Evolutionary conservation across 1,140 invertebrate genomes (phyloP), one percentile per base, ranked within the genome.

Genomic region (Solenopsis fugax): DNA sequence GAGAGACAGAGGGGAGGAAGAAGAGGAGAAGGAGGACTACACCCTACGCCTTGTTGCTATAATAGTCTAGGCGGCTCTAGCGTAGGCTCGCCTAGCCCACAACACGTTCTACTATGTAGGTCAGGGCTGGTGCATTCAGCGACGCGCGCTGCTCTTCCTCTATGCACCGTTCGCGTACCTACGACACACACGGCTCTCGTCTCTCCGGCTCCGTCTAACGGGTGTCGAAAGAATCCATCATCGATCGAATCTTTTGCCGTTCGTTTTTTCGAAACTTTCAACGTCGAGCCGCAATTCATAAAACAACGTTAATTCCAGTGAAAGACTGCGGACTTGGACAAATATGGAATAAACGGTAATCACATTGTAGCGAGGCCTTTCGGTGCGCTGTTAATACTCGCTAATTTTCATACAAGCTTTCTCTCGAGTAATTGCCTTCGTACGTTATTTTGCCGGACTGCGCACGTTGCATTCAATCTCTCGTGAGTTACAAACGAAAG

Each of bases 121-220:
- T 95, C 95, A 95, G 94, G 95, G 94, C 94, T 95, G 94, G 88
- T 93, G 95, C 95, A 95, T 94, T 95, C 94, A 95, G 91, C 92
- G 93, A 94, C 93, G 93, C 89, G 84, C 91, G 89, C 93, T 92
- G 93, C 93, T 94, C 94, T 95, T 95, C 94, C 94, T 95, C 93
- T 93, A 94, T 93, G 91, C 92, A 92, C 89, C 91, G 90, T 88
- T 91, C 89, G 87, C 90, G 90, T 90, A 91, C 89, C 89, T 90
- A 89, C 76, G 86, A 69, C 88, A 58, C 87, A 50, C 81, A 54
- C 48, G 21, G 80, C 73, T 81, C 89, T 52, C 72, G 65, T 78
- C 54, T 86, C 85, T 69, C 72, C 84, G 21, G 54, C 65, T 50
- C 48, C 7, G 67, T 91, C 91, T 91, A 93, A 90, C 93, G 92